A percentile compares a stretch with the other conserved stretches of the same genome.
Evolutionary conservation across 92 coral and sea anemone genomes (phyloP).

Genomic region (Siderastrea siderea): DNA sequence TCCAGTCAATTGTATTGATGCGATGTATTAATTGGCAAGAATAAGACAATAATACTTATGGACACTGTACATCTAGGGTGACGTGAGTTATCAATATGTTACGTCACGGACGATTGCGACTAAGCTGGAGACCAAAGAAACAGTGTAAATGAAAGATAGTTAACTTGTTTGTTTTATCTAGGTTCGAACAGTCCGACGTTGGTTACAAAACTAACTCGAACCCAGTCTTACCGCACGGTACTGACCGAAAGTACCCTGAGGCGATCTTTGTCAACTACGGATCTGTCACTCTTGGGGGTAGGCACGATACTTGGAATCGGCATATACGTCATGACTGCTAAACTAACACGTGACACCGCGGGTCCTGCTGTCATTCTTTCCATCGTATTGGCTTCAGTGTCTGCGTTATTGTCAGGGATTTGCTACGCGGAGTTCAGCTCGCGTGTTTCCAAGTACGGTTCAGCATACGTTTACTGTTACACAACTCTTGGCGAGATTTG

Average conservation of each 20-base stretch:
- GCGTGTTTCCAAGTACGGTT: slow-evolving; percentile 72
- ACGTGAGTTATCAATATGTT: too few species aligned
- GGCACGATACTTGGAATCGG: slow-evolving; percentile 65
- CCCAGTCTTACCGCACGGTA: neutral
- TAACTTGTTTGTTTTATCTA: neutral
- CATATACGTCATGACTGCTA: slow-evolving; percentile 64
- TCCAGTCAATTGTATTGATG: too few species aligned
- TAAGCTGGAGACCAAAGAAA: too few species aligned
- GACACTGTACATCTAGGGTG: too few species aligned
- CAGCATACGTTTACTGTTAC: slow-evolving; percentile 70
- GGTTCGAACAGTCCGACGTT: neutral
- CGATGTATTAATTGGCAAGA: too few species aligned
- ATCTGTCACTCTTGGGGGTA: slow-evolving; percentile 56
- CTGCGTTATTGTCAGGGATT: neutral
- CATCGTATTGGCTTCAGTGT: slow-evolving; percentile 52
- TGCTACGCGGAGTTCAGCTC: slow-evolving; percentile 82
- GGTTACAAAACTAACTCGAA: slow-evolving; percentile 9
- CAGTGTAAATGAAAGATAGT: too few species aligned
- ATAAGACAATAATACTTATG: too few species aligned
- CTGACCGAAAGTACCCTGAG: slow-evolving; percentile 21
- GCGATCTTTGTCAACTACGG: slow-evolving; percentile 19
- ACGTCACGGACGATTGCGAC: too few species aligned
- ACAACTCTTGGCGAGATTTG: slow-evolving; percentile 76
- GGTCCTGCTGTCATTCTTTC: slow-evolving; percentile 72
- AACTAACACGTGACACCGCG: slow-evolving; percentile 51